phyloP scores from a whole-genome alignment of 1,140 invertebrate genomes.

The Pseudomyrmex pallidus region DNA sequence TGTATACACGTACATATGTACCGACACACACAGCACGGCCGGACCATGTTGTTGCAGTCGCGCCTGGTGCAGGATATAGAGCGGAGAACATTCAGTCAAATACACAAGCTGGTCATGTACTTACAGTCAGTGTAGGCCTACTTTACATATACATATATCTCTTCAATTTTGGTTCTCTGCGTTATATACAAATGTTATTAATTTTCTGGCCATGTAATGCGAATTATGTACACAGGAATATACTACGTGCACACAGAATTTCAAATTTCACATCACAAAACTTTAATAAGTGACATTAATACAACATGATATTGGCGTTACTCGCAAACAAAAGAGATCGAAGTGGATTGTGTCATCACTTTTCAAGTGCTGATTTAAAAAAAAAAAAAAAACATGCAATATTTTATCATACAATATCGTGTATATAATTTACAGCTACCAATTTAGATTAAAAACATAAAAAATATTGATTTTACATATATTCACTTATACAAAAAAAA shows the following conservation, averaged over 20 bases:
- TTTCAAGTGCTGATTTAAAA: too few species aligned
- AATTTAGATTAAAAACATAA: too few species aligned
- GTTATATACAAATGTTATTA: constrained; percentile 59
- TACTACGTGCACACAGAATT: not conserved
- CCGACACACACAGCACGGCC: constrained; percentile 61
- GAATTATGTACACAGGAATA: constrained; percentile 17
- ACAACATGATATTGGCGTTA: too few species aligned
- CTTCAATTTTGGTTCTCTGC: constrained; percentile 61
- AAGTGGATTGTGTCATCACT: too few species aligned
- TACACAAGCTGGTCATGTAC: constrained; percentile 53
- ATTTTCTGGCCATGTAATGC: constrained; percentile 43
- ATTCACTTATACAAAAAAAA: too few species aligned
- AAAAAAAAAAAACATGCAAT: too few species aligned
- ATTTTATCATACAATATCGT: too few species aligned
- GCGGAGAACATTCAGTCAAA: constrained; percentile 63
- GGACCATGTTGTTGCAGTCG: constrained; percentile 78
- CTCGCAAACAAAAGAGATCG: too few species aligned
- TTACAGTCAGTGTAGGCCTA: constrained; percentile 72
- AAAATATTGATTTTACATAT: too few species aligned
- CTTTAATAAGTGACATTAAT: constrained; percentile 1
- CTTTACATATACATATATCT: constrained; percentile 21
- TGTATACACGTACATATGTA: constrained; percentile 69
- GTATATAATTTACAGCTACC: too few species aligned
- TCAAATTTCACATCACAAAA: too few species aligned
- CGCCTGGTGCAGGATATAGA: constrained; percentile 73